Conservation (phyloP, 2,113 vertebrate genomes). For the Todiramphus saurophagus region DNA sequence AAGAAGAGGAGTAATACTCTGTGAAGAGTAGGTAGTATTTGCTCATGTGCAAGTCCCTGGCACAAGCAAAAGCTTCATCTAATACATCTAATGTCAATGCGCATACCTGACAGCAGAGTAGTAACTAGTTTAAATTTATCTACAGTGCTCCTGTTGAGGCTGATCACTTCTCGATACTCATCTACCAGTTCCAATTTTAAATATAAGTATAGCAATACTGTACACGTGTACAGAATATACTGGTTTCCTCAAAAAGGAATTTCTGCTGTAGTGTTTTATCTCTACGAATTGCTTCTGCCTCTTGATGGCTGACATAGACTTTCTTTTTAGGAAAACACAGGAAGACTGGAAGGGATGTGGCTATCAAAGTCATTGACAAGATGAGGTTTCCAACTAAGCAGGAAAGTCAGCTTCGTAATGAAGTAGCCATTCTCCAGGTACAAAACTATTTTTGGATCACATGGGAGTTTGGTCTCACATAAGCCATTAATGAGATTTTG, state of each 20-base stretch:
- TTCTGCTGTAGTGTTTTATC: neutral
- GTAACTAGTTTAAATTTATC: neutral
- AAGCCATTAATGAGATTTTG: neutral
- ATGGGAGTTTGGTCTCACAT: neutral
- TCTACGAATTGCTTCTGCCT: neutral
- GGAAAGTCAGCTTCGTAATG: constrained; percentile 97
- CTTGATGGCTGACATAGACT: neutral
- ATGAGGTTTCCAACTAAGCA: constrained; percentile 99
- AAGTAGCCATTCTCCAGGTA: constrained; percentile 99
- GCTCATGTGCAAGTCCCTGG: neutral
- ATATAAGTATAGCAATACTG: neutral
- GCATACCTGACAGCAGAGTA: neutral
- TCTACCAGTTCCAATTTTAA: neutral
- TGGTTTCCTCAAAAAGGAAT: neutral
- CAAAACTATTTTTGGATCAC: neutral
- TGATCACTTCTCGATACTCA: neutral
- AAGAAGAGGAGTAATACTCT: neutral
- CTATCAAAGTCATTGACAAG: constrained; percentile 99
- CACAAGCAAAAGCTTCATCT: neutral
- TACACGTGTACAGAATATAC: neutral
- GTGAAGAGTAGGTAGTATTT: neutral
- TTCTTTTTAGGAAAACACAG: constrained; percentile 90
- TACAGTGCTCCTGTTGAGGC: neutral
- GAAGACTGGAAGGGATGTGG: constrained; percentile 97
- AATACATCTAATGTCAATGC: neutral